Conservation (phyloP, 1,140 invertebrate genomes). For the Bombyx mandarina region DNA sequence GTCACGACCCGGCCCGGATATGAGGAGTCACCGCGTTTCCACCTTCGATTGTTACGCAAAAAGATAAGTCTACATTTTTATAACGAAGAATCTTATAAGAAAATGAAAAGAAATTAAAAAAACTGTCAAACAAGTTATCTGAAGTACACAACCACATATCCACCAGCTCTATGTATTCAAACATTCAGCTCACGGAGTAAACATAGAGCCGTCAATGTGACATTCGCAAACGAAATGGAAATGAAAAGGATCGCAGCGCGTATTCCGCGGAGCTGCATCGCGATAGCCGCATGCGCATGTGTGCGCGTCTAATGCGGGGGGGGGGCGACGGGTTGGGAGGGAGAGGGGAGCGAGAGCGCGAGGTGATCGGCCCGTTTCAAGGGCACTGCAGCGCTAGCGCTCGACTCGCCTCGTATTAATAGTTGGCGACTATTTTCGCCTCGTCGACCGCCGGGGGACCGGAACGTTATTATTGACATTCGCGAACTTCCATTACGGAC, state of each 20-base stretch:
- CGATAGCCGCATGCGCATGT: slow-evolving; percentile 24
- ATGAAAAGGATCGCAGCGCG: slow-evolving; percentile 53
- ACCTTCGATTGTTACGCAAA: too few species aligned
- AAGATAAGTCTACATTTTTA: too few species aligned
- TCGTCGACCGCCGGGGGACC: slow-evolving; percentile 47
- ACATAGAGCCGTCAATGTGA: slow-evolving; percentile 28
- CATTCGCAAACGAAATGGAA: slow-evolving; percentile 59
- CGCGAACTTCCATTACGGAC: slow-evolving; percentile 47
- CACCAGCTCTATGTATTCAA: slow-evolving; percentile 4
- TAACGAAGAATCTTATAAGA: too few species aligned
- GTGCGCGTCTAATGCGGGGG: slow-evolving; percentile 19
- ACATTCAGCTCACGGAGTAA: slow-evolving; percentile 17
- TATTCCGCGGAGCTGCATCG: slow-evolving; percentile 50
- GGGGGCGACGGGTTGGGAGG: slow-evolving; percentile 11
- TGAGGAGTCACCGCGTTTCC: too few species aligned
- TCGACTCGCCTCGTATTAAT: slow-evolving; percentile 54
- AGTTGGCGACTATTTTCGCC: slow-evolving; percentile 66
- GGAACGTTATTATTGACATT: slow-evolving; percentile 67
- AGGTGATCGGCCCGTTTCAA: slow-evolving; percentile 66
- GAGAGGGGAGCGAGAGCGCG: slow-evolving; percentile 43
- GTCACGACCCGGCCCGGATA: slow-evolving; percentile 9
- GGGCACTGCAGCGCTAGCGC: slow-evolving; percentile 63
- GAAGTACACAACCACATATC: background rate
- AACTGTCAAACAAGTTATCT: too few species aligned
- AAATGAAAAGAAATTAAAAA: too few species aligned